Conservation (phyloP, 2,888 invertebrate genomes). For the Notocelia uddmanniana region DNA sequence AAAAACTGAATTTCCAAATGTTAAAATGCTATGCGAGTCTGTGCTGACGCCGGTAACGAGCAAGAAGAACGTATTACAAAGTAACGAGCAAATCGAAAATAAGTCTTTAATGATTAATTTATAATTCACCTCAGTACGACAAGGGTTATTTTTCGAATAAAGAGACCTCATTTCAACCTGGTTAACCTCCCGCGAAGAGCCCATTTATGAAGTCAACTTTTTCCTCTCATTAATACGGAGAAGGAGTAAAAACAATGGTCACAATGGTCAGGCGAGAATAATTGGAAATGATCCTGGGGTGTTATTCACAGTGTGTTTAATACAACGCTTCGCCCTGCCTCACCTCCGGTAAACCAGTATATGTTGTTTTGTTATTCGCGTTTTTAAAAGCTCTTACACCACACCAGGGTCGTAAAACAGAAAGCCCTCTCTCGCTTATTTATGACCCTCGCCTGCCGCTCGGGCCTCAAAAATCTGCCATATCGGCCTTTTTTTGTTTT, state of each 20-base stretch:
- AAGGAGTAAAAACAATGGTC: background rate
- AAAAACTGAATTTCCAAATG: too few relatives aligned
- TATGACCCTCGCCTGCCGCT: too few relatives aligned
- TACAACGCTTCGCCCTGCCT: too few relatives aligned
- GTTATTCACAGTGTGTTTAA: background rate
- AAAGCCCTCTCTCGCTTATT: too few relatives aligned
- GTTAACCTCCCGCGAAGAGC: conserved; percentile 12
- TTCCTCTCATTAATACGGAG: conserved; percentile 14
- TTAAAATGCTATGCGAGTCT: too few relatives aligned
- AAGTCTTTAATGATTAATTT: conserved; percentile 23
- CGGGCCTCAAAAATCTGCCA: too few relatives aligned
- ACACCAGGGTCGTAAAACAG: too few relatives aligned
- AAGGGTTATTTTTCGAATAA: conserved; percentile 6
- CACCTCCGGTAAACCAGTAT: background rate
- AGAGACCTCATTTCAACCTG: conserved; percentile 21
- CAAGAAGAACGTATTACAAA: background rate
- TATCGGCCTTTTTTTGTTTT: too few relatives aligned
- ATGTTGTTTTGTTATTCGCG: too few relatives aligned
- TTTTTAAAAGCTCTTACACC: too few relatives aligned
- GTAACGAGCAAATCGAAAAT: background rate
- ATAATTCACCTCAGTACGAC: conserved; percentile 8
- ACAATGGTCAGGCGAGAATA: conserved; percentile 16
- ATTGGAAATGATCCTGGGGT: conserved; percentile 34
- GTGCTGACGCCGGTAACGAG: background rate
- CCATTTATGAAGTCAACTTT: conserved; percentile 19